Evolutionary conservation across 35 echinoderm and acorn worm species (phyloP).

Genomic region (Anneissia japonica): DNA sequence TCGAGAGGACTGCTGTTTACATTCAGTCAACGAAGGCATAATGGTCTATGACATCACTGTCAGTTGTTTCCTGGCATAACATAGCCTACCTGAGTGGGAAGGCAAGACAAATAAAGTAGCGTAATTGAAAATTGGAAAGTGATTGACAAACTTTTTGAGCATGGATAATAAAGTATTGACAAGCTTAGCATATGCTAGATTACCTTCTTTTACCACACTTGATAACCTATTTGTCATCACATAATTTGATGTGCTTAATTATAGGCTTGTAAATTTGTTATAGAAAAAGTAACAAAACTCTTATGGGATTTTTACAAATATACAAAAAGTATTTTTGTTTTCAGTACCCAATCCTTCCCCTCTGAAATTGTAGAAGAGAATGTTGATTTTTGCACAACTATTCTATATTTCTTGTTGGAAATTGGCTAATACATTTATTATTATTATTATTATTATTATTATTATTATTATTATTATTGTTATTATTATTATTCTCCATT

Average conservation of each 20-base stretch:
- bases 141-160: neutral
- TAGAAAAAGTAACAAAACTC: no score
- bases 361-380: no score
- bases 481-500: no score
- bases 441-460: no score
- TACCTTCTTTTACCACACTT: neutral
- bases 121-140: neutral
- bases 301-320: no score
- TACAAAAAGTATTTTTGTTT: no score
- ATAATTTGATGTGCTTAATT: neutral
- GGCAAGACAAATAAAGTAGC: neutral
- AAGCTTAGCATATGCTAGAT: neutral
- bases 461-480: no score
- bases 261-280: no score
- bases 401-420: no score
- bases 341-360: no score
- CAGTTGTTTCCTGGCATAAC: neutral
- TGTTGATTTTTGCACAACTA: no score
- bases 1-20: neutral
- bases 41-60: neutral
- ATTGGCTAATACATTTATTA: no score
- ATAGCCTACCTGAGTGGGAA: neutral
- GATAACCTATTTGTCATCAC: neutral
- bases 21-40: neutral
- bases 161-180: neutral